Evolutionary conservation across 1,140 invertebrate genomes (phyloP), one percentile per base, ranked within the genome.

Genomic region (Wasmannia auropunctata): DNA sequence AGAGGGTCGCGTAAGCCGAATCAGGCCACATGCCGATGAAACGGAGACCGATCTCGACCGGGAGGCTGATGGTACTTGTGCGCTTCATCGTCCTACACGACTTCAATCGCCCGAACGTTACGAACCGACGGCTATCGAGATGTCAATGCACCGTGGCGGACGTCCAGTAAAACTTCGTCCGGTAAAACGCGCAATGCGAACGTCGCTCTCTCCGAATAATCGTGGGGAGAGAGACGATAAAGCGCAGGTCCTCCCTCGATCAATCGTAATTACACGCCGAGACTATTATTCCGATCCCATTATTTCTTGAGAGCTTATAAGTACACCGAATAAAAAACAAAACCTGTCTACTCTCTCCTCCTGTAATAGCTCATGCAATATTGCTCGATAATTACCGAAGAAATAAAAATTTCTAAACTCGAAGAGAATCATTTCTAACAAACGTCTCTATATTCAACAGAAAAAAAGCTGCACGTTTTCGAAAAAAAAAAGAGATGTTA

Each of bases 21-120:
- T 74, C 60, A 51, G 85, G 85, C 85, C 85, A 86, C 28, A 86
- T 40, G 19, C 85, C 85, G 6, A 86, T 72, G 43, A 83, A 72
- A 72, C 85, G 85, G 1, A 86, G 56, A 3, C 76, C 51, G 56
- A 83, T 54, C 46, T 86, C 85, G 40, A 86, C n/a, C 19, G 37
- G 34, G 5, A 16, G 43, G 31, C 65, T 83, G 34, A 86, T 81
- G 22, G 85, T 79, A 31, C 56, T 83, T 58, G 49, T 34, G 16
- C 34, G 54, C 28, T 70, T 83, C 79, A 83, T 83, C 31, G 28
- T 16, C 51, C 14, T 51, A 7, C 22, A 14, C n/a, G n/a, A n/a
- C n/a, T n/a, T 16, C 60, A 25, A 34, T 11, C n/a, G 34, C 40
- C n/a, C 1, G 14, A 28, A 79, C n/a, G 58, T 16, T 34, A 67